Percentiles rank a stretch among this genome's conserved stretches.
Evolutionary conservation across 2,888 invertebrate species (phyloP).

Genomic region (Colostygia pectinataria): DNA sequence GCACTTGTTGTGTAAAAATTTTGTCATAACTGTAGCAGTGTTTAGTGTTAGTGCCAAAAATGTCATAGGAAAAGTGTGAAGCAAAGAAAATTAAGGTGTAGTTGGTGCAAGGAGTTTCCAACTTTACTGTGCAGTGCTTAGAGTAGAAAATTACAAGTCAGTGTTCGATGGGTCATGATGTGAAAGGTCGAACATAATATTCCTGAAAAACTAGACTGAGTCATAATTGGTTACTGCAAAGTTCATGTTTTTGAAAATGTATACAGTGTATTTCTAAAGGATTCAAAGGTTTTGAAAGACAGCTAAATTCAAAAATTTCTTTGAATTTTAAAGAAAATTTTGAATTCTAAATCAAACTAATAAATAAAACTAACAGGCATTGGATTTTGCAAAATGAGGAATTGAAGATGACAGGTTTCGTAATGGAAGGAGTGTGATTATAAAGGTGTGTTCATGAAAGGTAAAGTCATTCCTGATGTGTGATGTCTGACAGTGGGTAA

Average conservation of each 20-base stretch:
- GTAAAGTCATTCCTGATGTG: constrained; percentile 72
- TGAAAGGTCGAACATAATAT: constrained; percentile 45
- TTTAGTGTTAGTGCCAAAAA: constrained; percentile 59
- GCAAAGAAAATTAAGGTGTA: constrained; percentile 64
- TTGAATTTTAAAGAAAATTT: constrained; percentile 24
- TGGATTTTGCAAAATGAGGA: constrained; percentile 16
- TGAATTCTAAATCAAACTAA: constrained; percentile 25
- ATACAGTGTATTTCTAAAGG: constrained; percentile 10
- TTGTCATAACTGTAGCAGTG: constrained; percentile 54
- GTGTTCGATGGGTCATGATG: constrained; percentile 62
- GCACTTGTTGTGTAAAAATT: constrained; percentile 44
- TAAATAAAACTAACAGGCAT: constrained; percentile 31
- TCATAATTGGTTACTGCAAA: constrained; percentile 2
- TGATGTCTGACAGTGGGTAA: constrained; percentile 66
- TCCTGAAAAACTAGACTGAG: constrained; percentile 20
- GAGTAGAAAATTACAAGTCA: constrained; percentile 66
- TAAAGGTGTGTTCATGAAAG: constrained; percentile 39
- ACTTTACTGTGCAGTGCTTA: constrained; percentile 78
- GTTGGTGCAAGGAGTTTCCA: constrained; percentile 74
- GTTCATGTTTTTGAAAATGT: constrained; percentile 18
- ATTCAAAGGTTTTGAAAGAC: constrained; percentile 2
- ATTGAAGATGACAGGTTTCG: not conserved
- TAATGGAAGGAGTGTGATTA: constrained; percentile 9
- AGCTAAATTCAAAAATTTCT: constrained; percentile 41
- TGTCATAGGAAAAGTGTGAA: constrained; percentile 61